phyloP scores from a whole-genome alignment of 2,888 invertebrate species.

The Platycnemis pennipes region DNA sequence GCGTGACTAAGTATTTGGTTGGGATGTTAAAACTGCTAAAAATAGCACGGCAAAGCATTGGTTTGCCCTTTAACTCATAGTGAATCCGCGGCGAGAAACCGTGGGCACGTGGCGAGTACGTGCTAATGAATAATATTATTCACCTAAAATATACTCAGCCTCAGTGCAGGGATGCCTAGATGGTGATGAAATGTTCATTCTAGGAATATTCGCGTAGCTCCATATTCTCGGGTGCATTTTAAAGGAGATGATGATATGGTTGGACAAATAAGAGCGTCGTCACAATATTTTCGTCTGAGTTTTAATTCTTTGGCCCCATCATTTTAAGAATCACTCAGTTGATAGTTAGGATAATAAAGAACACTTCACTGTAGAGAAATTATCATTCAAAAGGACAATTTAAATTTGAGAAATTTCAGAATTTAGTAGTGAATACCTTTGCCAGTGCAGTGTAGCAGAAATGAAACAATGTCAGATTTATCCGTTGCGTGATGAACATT shows the following conservation, averaged over 20 bases:
- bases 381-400: too few species aligned
- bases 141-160: background rate
- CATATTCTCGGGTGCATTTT: background rate
- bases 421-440: too few species aligned
- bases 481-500: too few species aligned
- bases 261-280: background rate
- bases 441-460: too few species aligned
- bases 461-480: too few species aligned
- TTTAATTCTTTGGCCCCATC: background rate
- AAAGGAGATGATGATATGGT: background rate
- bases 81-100: background rate
- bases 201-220: background rate
- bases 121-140: background rate
- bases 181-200: background rate
- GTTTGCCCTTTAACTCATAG: background rate
- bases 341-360: too few species aligned
- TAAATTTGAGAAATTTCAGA: too few species aligned
- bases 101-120: background rate
- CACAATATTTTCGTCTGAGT: background rate
- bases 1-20: background rate
- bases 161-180: background rate
- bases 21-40: background rate
- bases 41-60: background rate
- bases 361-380: too few species aligned
- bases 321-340: background rate